Evolutionary conservation across 2,888 invertebrate species (phyloP).

Genomic region (Gasteruption jaculator): DNA sequence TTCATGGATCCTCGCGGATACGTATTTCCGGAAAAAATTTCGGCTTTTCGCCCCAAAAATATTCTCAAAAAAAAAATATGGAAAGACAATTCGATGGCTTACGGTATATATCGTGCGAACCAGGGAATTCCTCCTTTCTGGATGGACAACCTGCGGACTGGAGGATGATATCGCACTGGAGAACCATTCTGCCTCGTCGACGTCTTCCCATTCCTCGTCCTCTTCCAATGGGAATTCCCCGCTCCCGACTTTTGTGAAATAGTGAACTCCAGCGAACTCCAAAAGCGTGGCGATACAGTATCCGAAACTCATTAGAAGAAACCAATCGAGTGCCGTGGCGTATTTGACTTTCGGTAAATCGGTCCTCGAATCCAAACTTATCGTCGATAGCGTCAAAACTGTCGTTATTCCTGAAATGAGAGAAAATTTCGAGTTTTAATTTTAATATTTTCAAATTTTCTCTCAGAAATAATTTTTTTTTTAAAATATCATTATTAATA

Average conservation of each 20-base stretch:
- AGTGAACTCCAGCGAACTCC: slow-evolving; percentile 95
- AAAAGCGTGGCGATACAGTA: slow-evolving; percentile 89
- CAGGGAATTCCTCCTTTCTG: slow-evolving; percentile 56
- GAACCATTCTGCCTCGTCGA: slow-evolving; percentile 31
- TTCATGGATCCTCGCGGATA: slow-evolving; percentile 16
- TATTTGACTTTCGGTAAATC: slow-evolving; percentile 90
- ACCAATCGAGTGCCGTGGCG: slow-evolving; percentile 94
- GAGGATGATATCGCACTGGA: slow-evolving; percentile 33
- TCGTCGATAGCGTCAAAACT: slow-evolving; percentile 87
- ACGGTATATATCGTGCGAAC: slow-evolving; percentile 66
- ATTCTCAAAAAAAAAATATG: too few relatives aligned
- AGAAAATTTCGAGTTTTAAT: not conserved
- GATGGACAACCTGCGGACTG: slow-evolving; percentile 42
- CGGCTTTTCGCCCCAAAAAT: too few relatives aligned
- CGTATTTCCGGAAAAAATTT: slow-evolving; percentile 23
- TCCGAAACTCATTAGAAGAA: slow-evolving; percentile 86
- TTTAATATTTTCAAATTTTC: not conserved
- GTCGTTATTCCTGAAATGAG: slow-evolving; percentile 74
- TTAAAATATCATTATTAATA: too few relatives aligned
- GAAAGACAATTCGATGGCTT: too few relatives aligned
- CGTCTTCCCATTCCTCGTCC: slow-evolving; percentile 64
- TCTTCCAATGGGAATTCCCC: slow-evolving; percentile 79
- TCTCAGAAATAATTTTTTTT: not conserved
- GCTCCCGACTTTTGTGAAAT: slow-evolving; percentile 87
- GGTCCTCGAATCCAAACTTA: slow-evolving; percentile 82